Conservation (phyloP, 1,140 invertebrate species). For the Sitophilus oryzae region DNA sequence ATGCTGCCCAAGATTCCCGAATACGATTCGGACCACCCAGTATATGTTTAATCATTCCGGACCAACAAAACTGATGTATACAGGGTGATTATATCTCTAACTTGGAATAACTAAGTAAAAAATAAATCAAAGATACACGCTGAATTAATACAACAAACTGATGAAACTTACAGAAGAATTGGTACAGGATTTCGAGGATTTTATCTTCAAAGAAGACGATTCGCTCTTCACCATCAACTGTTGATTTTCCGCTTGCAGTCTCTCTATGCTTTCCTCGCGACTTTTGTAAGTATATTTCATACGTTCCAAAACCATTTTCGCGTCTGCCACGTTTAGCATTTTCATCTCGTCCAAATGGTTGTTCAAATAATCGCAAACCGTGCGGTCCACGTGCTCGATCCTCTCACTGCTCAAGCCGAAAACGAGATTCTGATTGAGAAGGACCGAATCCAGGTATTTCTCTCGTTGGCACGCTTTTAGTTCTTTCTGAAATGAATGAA, state of each 20-base stretch:
- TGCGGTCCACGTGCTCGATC: conserved; percentile 23
- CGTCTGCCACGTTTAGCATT: conserved; percentile 31
- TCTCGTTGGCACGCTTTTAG: conserved; percentile 23
- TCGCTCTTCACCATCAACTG: conserved; percentile 9
- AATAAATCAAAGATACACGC: too few species aligned
- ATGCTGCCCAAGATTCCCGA: too few species aligned
- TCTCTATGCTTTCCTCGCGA: conserved; percentile 18
- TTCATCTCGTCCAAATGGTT: conserved; percentile 27
- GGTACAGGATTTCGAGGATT: conserved; percentile 1
- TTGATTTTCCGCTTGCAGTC: conserved; percentile 16
- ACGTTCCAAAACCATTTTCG: conserved; percentile 24
- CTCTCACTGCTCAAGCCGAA: conserved; percentile 25
- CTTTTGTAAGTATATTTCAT: conserved; percentile 28
- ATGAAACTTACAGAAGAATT: conserved; percentile 13
- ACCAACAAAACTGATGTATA: too few species aligned
- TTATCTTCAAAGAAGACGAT: conserved; percentile 9
- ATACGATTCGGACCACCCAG: too few species aligned
- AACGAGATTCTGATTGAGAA: conserved; percentile 30
- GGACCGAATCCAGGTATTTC: conserved; percentile 29
- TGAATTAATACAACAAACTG: too few species aligned
- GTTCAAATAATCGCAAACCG: conserved; percentile 29
- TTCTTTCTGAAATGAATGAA: conserved; percentile 19
- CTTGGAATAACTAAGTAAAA: too few species aligned
- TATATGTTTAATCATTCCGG: too few species aligned
- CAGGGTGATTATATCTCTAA: too few species aligned